Conservation (phyloP, 2,888 invertebrate species). For the Brenthis hecate region DNA sequence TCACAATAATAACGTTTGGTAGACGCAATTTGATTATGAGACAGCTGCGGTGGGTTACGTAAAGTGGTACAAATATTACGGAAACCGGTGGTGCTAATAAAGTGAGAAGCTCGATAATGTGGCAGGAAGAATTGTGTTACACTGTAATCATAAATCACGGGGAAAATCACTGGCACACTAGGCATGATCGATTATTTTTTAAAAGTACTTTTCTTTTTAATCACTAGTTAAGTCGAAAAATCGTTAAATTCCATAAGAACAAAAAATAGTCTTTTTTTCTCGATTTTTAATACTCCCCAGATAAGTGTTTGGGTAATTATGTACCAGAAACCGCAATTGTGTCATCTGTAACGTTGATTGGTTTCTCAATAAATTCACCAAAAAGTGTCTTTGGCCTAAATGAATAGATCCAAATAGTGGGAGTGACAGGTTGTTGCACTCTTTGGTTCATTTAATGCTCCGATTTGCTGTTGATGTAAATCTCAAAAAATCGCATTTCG, state of each 20-base stretch:
- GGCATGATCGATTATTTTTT: slow-evolving; percentile 14
- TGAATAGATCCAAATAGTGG: slow-evolving; percentile 29
- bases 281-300: slow-evolving; percentile 8
- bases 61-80: slow-evolving; percentile 58
- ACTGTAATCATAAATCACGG: slow-evolving; percentile 47
- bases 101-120: slow-evolving; percentile 45
- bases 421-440: slow-evolving; percentile 40
- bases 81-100: slow-evolving; percentile 49
- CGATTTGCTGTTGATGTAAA: slow-evolving; percentile 46
- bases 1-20: slow-evolving; percentile 43
- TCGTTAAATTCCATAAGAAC: no score
- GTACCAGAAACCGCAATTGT: slow-evolving; percentile 12
- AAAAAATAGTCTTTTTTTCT: neutral
- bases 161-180: slow-evolving; percentile 37
- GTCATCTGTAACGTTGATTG: slow-evolving; percentile 21
- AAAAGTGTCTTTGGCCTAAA: slow-evolving; percentile 29
- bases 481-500: slow-evolving; percentile 46
- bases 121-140: slow-evolving; percentile 44
- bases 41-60: slow-evolving; percentile 50
- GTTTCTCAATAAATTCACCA: slow-evolving; percentile 27
- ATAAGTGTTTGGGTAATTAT: slow-evolving; percentile 11
- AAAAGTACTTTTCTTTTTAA: no score
- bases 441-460: slow-evolving; percentile 40
- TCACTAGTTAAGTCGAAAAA: no score
- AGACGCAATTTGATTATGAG: slow-evolving; percentile 38